phyloP scores from a whole-genome alignment of 2,797 vertebrate species.

The Silurus lanzhouensis region DNA sequence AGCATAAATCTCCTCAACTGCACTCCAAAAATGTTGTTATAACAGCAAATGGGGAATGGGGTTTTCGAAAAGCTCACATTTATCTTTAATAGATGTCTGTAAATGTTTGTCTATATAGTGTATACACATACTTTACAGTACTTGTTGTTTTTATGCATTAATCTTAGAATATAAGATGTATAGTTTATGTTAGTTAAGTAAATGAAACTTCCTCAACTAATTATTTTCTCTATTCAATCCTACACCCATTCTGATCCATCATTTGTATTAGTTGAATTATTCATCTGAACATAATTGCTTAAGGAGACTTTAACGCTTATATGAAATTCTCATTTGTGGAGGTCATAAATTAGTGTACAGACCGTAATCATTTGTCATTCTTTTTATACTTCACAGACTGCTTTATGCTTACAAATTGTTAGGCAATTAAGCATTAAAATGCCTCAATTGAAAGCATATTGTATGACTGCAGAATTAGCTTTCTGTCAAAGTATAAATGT shows the following conservation, averaged over 20 bases:
- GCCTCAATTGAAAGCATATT: slow-evolving; percentile 17
- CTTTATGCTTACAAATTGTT: slow-evolving; percentile 6
- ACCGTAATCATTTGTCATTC: neutral
- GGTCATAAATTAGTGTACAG: slow-evolving; percentile 12
- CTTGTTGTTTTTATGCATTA: neutral
- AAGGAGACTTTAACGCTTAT: neutral
- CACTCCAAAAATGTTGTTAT: too few species aligned
- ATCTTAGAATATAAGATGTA: neutral
- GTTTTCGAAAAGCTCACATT: too few species aligned
- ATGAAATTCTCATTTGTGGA: slow-evolving; percentile 3
- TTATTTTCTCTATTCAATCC: too few species aligned
- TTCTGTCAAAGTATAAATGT: slow-evolving; percentile 32
- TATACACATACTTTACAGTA: too few species aligned
- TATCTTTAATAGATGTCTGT: too few species aligned
- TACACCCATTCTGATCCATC: slow-evolving; percentile 4
- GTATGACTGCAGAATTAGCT: slow-evolving; percentile 10
- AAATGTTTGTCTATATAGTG: too few species aligned
- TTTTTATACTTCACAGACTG: neutral
- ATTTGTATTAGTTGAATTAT: slow-evolving; percentile 38
- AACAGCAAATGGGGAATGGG: too few species aligned
- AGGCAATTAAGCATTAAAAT: neutral
- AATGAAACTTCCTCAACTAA: neutral
- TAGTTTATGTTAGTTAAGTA: neutral
- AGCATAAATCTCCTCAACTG: too few species aligned
- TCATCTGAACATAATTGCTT: slow-evolving; percentile 30